Conservation (phyloP, 2,888 invertebrate genomes). For the Alcis repandata region DNA sequence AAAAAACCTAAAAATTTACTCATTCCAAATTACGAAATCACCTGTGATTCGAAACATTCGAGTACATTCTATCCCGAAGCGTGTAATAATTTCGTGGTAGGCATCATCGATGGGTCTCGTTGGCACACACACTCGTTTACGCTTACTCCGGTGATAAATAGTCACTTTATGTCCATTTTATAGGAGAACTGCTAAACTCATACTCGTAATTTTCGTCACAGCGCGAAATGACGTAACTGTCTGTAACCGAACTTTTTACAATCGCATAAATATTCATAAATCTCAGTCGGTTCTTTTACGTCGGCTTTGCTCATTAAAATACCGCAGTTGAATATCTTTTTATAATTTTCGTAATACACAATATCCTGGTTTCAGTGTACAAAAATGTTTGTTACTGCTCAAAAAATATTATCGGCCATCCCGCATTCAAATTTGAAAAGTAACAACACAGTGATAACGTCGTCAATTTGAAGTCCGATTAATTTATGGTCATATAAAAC, state of each 20-base stretch:
- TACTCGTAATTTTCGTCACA: conserved; percentile 46
- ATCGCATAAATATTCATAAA: conserved; percentile 30
- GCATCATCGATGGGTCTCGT: conserved; percentile 38
- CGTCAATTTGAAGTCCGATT: no score
- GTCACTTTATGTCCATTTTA: conserved; percentile 46
- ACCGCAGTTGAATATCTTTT: conserved; percentile 9
- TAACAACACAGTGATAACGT: no score
- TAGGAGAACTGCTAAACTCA: conserved; percentile 39
- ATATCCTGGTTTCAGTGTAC: conserved; percentile 9
- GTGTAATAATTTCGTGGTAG: conserved; percentile 19
- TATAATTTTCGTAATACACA: conserved; percentile 11
- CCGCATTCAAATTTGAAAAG: no score
- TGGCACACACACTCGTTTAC: conserved; percentile 42
- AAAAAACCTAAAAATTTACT: conserved; percentile 6
- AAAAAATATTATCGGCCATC: no score
- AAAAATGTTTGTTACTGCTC: not conserved
- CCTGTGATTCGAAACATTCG: conserved; percentile 1
- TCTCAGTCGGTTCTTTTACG: conserved; percentile 19
- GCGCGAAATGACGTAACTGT: conserved; percentile 34
- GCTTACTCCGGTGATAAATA: conserved; percentile 43
- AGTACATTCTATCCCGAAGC: conserved; percentile 9
- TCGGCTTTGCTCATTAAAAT: conserved; percentile 18
- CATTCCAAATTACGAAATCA: conserved; percentile 4
- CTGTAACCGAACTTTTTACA: conserved; percentile 31
- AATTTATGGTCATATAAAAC: no score